Percentiles rank a stretch among this genome's conserved stretches.
phyloP scores from a whole-genome alignment of 2,113 vertebrate species.

The Coracopsis vasa region DNA sequence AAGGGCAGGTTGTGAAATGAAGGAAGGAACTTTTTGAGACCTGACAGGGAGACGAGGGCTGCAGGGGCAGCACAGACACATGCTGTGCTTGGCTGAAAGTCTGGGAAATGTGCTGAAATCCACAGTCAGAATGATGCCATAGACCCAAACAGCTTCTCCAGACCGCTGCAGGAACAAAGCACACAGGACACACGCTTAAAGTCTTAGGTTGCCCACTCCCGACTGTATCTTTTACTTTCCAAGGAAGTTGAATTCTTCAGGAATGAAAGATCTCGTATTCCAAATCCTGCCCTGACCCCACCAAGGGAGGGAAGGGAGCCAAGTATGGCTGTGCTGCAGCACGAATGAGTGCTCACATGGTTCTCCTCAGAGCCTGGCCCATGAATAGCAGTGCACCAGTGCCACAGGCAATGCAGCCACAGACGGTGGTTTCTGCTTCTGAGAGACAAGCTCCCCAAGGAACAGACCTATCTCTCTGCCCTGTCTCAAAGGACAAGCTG shows the following conservation, averaged over 20 bases:
- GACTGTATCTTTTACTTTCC: background rate
- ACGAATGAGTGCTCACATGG: background rate
- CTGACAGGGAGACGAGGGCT: background rate
- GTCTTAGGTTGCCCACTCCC: background rate
- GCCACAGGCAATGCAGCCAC: background rate
- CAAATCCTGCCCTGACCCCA: background rate
- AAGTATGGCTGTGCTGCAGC: background rate
- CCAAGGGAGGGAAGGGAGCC: background rate
- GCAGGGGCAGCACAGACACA: background rate
- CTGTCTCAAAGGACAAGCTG: background rate
- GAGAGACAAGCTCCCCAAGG: background rate
- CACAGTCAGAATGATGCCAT: background rate
- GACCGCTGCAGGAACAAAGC: background rate
- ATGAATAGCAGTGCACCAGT: background rate
- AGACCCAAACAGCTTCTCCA: background rate
- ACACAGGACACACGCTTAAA: rapidly evolving
- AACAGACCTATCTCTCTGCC: background rate
- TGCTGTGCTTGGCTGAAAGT: background rate
- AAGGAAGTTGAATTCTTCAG: background rate
- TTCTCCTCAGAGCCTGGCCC: background rate
- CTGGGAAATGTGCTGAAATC: background rate
- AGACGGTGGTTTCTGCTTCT: background rate
- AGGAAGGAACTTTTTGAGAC: background rate
- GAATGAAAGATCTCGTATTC: background rate
- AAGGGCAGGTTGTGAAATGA: background rate